Evolutionary conservation across 2,113 vertebrate species (phyloP), one percentile per base, ranked within the genome.

Genomic region (Neodontobutis hainanensis): DNA sequence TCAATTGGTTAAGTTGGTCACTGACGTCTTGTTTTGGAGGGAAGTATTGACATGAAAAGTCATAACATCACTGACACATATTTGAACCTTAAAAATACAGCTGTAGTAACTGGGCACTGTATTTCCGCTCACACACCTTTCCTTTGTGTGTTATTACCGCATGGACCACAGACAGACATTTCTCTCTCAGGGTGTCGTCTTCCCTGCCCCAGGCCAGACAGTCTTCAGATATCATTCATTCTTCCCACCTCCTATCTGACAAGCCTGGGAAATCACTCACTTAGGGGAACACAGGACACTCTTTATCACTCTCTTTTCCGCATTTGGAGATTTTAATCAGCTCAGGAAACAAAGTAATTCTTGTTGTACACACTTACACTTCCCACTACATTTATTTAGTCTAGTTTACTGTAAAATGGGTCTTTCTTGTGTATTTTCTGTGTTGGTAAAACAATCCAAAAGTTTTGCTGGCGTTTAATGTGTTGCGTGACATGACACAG

Each of bases 141-240:
- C 48, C 16, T 65, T 11, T 38, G 34, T 65, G 8, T 59, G 56
- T 11, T 42, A 6, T 38, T 46, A 51, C 65, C 53, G 19, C 19
- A 48, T 67, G 67, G 64, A 75, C 40, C n/a, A 34, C 3, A 64
- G 72, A 58, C 63, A 56, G 61, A 61, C 48, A 63, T 61, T 50
- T 81, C 56, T 82, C 77, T 91, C 85, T 87, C 85, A 78, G 62
- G 76, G 85, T 88, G 80, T 90, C 84, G 4, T 74, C 84, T 89
- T 88, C 66, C 82, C 27, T 8, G 61, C 89, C 87, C 0, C 67
- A 64, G 81, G 87, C 78, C 58, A 73, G 27, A 61, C 40, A 45
- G 61, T 72, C 77, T 72, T 73, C 45, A 69, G 45, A 48, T 80
- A 60, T 77, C 68, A 63, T 66, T 79, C 73, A 81, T 6, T 40